Conservation (phyloP, 2,113 vertebrate species). For the Chaetodon trifascialis region DNA sequence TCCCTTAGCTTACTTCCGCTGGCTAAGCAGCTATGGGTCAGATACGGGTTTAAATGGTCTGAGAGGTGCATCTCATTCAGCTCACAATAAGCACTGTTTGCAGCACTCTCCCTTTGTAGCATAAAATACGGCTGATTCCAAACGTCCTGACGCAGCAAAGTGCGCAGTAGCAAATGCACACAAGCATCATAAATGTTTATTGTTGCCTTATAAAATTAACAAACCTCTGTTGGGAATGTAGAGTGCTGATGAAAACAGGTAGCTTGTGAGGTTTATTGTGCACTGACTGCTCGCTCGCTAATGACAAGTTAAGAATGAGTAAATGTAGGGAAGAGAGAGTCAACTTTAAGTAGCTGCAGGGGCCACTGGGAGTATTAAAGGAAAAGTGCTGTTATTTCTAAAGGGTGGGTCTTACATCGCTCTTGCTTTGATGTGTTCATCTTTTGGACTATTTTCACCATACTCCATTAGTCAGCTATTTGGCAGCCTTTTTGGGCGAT, state of each 20-base stretch:
- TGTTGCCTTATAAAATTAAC: conserved; percentile 36
- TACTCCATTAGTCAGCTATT: conserved; percentile 48
- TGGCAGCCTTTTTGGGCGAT: conserved; percentile 51
- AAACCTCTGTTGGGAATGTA: conserved; percentile 22
- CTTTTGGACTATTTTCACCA: conserved; percentile 17
- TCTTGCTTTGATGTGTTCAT: conserved; percentile 39
- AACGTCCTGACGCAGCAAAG: conserved; percentile 60
- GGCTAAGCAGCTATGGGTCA: conserved; percentile 25
- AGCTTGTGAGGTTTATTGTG: conserved; percentile 1
- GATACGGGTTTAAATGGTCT: conserved; percentile 22
- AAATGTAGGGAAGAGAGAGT: not conserved
- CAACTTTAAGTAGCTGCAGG: not conserved
- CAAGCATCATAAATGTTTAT: conserved; percentile 55
- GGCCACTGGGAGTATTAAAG: not conserved
- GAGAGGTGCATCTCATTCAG: conserved; percentile 34
- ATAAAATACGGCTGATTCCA: conserved; percentile 30
- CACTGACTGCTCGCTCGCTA: not conserved
- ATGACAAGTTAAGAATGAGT: conserved; percentile 4
- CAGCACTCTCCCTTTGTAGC: conserved; percentile 34
- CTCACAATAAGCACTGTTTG: conserved; percentile 29
- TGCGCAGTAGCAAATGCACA: conserved; percentile 20
- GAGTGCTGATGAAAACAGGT: conserved; percentile 8
- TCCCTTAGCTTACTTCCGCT: conserved; percentile 10
- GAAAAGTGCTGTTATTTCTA: conserved; percentile 27
- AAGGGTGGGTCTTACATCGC: conserved; percentile 19